phyloP scores from a whole-genome alignment of 2,888 invertebrate species.

The Pharmacophagus antenor region DNA sequence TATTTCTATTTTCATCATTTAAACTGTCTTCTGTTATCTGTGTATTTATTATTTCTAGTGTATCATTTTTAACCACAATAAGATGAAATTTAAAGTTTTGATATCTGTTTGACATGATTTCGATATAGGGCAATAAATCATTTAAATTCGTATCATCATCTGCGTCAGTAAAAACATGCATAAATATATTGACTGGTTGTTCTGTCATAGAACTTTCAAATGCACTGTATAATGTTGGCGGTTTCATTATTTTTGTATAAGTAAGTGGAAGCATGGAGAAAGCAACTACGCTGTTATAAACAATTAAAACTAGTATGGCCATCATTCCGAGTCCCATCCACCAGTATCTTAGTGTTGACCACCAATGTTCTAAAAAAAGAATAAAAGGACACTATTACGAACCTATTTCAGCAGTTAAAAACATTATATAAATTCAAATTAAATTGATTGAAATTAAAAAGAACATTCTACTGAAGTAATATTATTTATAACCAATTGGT shows the following conservation, averaged over 20 bases:
- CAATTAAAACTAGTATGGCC: constrained; percentile 55
- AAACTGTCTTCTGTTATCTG: constrained; percentile 21
- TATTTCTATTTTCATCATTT: constrained; percentile 56
- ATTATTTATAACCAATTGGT: no score
- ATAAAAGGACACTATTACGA: background rate
- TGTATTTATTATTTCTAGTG: constrained; percentile 36
- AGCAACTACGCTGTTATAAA: constrained; percentile 59
- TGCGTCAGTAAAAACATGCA: constrained; percentile 57
- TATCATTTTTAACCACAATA: constrained; percentile 58
- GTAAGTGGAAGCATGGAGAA: constrained; percentile 50
- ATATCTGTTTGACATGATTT: constrained; percentile 53
- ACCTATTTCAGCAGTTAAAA: no score
- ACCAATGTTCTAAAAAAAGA: constrained; percentile 61
- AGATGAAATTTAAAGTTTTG: constrained; percentile 54
- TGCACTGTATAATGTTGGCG: constrained; percentile 34
- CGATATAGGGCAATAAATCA: constrained; percentile 55
- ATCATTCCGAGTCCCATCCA: constrained; percentile 69
- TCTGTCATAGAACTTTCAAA: constrained; percentile 29
- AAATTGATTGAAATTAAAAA: no score
- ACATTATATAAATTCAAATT: no score
- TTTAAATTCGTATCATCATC: constrained; percentile 48
- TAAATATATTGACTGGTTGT: constrained; percentile 45
- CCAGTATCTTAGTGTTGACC: constrained; percentile 60
- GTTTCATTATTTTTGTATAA: constrained; percentile 35
- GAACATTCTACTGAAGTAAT: no score